These are phyloP conservation scores for Calephelis perditalis DNA, from an alignment of 2,888 invertebrate species.

Conservation along the genomic window DNA sequence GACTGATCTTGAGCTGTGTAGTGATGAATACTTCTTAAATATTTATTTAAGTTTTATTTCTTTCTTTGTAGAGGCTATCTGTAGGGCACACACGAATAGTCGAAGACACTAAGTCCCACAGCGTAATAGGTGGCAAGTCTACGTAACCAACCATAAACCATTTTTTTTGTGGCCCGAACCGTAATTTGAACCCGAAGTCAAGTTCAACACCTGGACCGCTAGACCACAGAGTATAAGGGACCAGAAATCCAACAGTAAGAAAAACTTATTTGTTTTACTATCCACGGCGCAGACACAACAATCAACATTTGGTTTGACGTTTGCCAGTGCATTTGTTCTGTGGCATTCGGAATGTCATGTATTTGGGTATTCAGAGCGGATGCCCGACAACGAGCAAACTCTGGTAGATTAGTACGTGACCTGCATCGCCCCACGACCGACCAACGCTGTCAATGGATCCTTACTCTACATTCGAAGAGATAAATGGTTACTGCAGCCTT, in stretches of 20 bases:
- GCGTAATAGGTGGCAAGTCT: too few relatives aligned
- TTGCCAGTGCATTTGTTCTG: constrained; percentile 20
- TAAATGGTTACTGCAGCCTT: background rate
- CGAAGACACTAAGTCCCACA: too few relatives aligned
- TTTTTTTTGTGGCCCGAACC: too few relatives aligned
- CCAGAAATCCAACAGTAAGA: too few relatives aligned
- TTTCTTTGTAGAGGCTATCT: too few relatives aligned
- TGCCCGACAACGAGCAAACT: constrained; percentile 40
- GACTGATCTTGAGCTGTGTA: constrained; percentile 41
- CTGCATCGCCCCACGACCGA: constrained; percentile 26
- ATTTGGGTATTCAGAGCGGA: constrained; percentile 34
- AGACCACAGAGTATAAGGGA: too few relatives aligned
- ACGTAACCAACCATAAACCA: too few relatives aligned
- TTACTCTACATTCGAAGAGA: constrained; percentile 9
- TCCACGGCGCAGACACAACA: background rate
- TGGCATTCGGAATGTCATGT: constrained; percentile 24
- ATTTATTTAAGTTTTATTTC: constrained; percentile 35
- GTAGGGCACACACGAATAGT: too few relatives aligned
- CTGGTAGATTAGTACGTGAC: constrained; percentile 38
- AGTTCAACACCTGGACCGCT: too few relatives aligned
- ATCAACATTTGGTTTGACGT: constrained; percentile 4
- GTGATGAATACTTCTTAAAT: constrained; percentile 39
- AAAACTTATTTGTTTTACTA: too few relatives aligned
- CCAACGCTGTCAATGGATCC: constrained; percentile 13
- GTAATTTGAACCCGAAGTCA: too few relatives aligned